These are phyloP conservation scores for Battus philenor DNA, from an alignment of 1,140 invertebrate species.

Conservation along the genomic window DNA sequence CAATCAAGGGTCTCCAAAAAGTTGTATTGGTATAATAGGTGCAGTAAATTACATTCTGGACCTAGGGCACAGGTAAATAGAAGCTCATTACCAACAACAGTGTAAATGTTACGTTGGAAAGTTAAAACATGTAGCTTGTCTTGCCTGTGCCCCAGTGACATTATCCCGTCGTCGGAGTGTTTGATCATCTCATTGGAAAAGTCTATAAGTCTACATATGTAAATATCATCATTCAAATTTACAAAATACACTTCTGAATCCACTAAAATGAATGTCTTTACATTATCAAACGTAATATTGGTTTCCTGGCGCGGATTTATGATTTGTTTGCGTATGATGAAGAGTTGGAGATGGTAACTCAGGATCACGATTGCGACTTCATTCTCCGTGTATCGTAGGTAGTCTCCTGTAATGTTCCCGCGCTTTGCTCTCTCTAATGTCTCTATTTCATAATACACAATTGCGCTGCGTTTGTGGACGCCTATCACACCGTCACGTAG, in stretches of 20 bases:
- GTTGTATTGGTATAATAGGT: constrained; percentile 29
- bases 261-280: constrained; percentile 35
- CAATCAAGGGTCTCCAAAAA: constrained; percentile 38
- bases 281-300: constrained; percentile 27
- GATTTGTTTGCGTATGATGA: constrained; percentile 25
- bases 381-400: constrained; percentile 39
- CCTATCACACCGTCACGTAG: constrained; percentile 35
- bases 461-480: constrained; percentile 32
- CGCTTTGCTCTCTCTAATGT: constrained; percentile 27
- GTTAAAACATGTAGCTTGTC: constrained; percentile 34
- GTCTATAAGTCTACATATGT: constrained; percentile 23
- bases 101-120: constrained; percentile 34
- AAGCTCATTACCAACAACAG: constrained; percentile 19
- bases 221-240: constrained; percentile 36
- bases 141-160: constrained; percentile 30
- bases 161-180: constrained; percentile 23
- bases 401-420: constrained; percentile 27
- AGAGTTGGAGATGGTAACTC: constrained; percentile 29
- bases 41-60: constrained; percentile 24
- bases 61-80: constrained; percentile 19
- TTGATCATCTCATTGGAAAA: constrained; percentile 19
- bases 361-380: constrained; percentile 29
- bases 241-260: constrained; percentile 39
- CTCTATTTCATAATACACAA: constrained; percentile 44
- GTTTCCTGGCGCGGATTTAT: constrained; percentile 11